Evolutionary conservation across 1,140 invertebrate species (phyloP), one percentile per base, ranked within the genome.

Genomic region (Drosophila nannoptera): DNA sequence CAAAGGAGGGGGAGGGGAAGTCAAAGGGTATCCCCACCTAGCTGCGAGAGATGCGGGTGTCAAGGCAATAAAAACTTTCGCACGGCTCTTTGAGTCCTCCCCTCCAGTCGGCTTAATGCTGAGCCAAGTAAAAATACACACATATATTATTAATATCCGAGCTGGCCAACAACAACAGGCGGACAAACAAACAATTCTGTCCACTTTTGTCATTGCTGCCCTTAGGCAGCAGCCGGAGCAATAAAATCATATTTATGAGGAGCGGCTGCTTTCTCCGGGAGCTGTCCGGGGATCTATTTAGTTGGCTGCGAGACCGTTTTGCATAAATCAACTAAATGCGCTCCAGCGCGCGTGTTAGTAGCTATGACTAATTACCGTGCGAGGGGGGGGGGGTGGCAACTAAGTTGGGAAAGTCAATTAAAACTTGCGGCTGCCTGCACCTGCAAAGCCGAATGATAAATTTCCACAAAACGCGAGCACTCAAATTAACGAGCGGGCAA

Each of bases 181-280:
- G 14, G 68, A 45, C 73, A 71, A 78, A 73, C 67, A 81, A 77
- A 76, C 73, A 81, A 64, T 84, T 56, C 73, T 69, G 62, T 68
- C 58, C 70, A 78, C 68, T 80, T 76, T 84, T 76, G 69, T 73
- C 62, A 52, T 52, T 52, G 49, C 32, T 14, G 49, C 31, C 48
- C 33, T 35, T 14, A 31, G 48, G 31, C 48, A 73, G 58, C 45
- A 65, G 46, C 46, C 75, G 56, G 40, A 63, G 76, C 69, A 84
- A 83, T 83, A 83, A 83, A 84, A 84, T 69, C 42, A 84, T 84
- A 83, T 83, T 80, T 83, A 83, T 74, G 76, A 80, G 59, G 76
- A 74, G 63, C 73, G 74, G 69, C 67, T 60, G 6, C 32, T 48
- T 22, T 22, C 22, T 22, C 22, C 22, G 22, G 22, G 12, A 7